Conservation (phyloP, 2,113 vertebrate genomes). For the Pangasianodon hypophthalmus region DNA sequence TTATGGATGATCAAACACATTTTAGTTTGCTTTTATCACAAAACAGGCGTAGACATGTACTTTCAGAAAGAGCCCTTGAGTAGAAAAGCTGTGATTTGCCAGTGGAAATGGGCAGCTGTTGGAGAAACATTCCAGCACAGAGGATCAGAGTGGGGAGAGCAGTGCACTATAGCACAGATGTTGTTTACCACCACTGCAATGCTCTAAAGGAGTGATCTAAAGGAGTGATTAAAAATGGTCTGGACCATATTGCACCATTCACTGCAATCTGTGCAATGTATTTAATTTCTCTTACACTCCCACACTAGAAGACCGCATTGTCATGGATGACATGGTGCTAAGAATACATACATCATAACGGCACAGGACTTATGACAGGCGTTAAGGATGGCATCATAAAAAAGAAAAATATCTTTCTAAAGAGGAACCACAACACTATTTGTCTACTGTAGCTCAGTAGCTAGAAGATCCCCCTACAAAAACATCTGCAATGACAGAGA, state of each 20-base stretch:
- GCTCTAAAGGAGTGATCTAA: constrained; percentile 47
- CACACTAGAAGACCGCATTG: background rate
- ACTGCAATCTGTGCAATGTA: constrained; percentile 18
- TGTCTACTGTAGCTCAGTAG: background rate
- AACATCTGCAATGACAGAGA: constrained; percentile 15
- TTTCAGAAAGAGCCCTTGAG: background rate
- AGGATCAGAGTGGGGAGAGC: constrained; percentile 51
- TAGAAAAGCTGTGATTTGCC: constrained; percentile 32
- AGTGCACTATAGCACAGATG: constrained; percentile 60
- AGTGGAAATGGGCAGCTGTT: constrained; percentile 48
- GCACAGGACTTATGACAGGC: background rate
- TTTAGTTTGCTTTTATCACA: background rate
- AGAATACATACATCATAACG: background rate
- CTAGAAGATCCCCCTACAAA: background rate
- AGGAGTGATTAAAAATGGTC: constrained; percentile 51
- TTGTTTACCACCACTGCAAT: constrained; percentile 58
- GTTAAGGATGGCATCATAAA: background rate
- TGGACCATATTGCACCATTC: constrained; percentile 46
- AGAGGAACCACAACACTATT: background rate
- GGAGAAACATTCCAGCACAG: constrained; percentile 48
- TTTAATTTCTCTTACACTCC: background rate
- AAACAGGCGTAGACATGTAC: background rate
- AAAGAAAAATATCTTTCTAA: background rate
- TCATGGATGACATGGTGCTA: background rate
- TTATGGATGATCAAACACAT: background rate